phyloP scores from a whole-genome alignment of 2,113 vertebrate genomes.

The Vulpes lagopus region DNA sequence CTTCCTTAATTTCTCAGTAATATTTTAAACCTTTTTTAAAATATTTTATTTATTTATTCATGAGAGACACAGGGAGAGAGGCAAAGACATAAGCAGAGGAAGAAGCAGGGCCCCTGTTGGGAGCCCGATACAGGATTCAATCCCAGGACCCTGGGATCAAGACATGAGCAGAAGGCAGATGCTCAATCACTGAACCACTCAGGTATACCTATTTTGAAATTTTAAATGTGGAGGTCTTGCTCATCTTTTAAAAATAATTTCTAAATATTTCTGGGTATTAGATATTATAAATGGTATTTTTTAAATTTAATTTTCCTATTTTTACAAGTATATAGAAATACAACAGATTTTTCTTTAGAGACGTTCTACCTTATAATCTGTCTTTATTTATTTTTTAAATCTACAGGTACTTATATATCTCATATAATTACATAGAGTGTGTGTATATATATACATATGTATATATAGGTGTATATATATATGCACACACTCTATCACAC shows the following conservation, averaged over 20 bases:
- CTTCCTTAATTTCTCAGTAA: not conserved
- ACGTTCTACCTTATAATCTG: not conserved
- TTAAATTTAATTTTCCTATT: not conserved
- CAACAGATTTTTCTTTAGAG: not conserved
- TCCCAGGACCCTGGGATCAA: too few species aligned
- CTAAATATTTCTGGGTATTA: not conserved
- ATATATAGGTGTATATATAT: too few species aligned
- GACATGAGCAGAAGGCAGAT: too few species aligned
- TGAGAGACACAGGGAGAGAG: too few species aligned
- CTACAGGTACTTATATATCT: not conserved
- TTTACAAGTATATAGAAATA: not conserved
- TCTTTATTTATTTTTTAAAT: slow-evolving; percentile 1
- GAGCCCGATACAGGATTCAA: too few species aligned
- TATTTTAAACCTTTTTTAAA: too few species aligned
- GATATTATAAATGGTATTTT: not conserved
- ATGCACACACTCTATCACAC: not conserved
- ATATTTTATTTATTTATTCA: too few species aligned
- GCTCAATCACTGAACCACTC: too few species aligned
- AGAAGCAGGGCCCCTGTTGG: too few species aligned
- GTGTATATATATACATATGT: not conserved
- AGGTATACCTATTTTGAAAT: not conserved
- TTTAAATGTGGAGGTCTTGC: not conserved
- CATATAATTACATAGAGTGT: not conserved
- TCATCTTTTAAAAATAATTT: not conserved
- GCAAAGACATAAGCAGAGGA: too few species aligned